Evolutionary conservation across 2,113 vertebrate genomes (phyloP).

Genomic region (Onychostruthus taczanowskii): DNA sequence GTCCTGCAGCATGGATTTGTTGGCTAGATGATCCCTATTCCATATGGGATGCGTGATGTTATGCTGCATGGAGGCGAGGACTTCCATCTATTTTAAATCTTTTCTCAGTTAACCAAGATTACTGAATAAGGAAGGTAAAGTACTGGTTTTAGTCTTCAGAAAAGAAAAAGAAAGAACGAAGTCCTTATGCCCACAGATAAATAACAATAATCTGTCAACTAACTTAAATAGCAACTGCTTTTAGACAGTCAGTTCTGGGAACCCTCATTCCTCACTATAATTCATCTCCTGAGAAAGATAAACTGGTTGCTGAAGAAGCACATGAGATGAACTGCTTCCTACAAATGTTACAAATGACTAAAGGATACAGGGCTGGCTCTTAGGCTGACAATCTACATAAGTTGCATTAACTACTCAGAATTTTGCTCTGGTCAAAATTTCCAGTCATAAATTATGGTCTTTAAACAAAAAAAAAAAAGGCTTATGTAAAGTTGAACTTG

Average conservation of each 20-base stretch:
- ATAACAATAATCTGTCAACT: background rate
- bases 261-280: background rate
- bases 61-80: background rate
- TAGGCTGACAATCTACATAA: background rate
- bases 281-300: background rate
- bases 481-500: background rate
- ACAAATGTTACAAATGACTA: background rate
- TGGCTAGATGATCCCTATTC: background rate
- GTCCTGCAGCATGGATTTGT: fast-evolving
- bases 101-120: background rate
- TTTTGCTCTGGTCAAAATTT: constrained; percentile 3
- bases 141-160: background rate
- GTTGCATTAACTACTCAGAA: background rate
- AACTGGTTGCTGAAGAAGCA: constrained; percentile 10
- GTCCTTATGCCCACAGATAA: background rate
- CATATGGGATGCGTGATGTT: fast-evolving
- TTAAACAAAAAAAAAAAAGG: background rate
- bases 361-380: background rate
- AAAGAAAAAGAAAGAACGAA: background rate
- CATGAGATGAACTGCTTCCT: background rate
- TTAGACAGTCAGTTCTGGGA: background rate
- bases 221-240: background rate
- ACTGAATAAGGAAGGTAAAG: background rate
- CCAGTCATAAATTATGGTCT: constrained; percentile 7
- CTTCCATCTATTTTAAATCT: background rate